Percentiles rank a stretch among this genome's conserved stretches.
phyloP scores from a whole-genome alignment of 2,797 vertebrate species.

The Poeciliopsis infans region DNA sequence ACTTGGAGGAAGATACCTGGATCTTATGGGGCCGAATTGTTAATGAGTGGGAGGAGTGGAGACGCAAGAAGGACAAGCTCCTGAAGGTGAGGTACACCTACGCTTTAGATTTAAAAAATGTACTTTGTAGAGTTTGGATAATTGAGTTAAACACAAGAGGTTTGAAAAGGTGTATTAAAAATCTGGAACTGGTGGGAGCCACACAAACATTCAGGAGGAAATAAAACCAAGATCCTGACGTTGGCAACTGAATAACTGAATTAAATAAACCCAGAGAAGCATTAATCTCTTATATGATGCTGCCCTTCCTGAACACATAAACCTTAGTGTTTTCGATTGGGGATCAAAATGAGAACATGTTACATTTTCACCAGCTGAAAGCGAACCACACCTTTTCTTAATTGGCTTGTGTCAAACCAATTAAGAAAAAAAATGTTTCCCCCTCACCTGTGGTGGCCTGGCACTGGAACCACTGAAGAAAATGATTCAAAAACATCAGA shows the following conservation, averaged over 20 bases:
- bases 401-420: no score
- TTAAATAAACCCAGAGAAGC: neutral
- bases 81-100: conserved; percentile 85
- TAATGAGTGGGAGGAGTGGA: conserved; percentile 98
- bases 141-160: neutral
- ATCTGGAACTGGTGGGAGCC: neutral
- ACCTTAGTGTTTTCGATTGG: no score
- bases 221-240: neutral
- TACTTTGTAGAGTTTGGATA: neutral
- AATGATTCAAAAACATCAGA: no score
- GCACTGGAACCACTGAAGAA: no score
- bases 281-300: neutral
- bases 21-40: conserved; percentile 98
- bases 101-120: neutral
- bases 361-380: no score
- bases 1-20: conserved; percentile 98
- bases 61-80: conserved; percentile 97
- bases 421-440: no score
- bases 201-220: neutral
- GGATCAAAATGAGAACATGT: no score
- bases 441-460: no score
- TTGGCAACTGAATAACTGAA: neutral
- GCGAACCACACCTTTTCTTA: no score
- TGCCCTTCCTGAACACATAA: no score
- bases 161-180: neutral